Evolutionary conservation across 2,888 invertebrate genomes (phyloP).

Genomic region (Cheilosia pagana): DNA sequence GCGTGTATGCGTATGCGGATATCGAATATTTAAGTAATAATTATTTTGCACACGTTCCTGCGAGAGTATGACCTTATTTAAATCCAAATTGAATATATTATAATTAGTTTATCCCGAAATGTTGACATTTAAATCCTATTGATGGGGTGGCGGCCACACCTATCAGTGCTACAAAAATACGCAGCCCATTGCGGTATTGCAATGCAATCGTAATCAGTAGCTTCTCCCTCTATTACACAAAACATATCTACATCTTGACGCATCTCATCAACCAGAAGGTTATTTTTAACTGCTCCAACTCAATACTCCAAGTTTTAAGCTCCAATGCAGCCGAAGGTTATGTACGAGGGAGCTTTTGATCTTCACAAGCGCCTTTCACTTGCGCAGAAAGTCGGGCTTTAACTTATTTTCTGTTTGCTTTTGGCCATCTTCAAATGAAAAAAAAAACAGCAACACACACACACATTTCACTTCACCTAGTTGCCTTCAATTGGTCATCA

Average conservation of each 20-base stretch:
- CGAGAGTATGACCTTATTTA: slow-evolving; percentile 22
- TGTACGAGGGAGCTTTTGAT: slow-evolving; percentile 47
- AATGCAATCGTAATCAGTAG: slow-evolving; percentile 7
- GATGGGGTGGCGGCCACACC: slow-evolving; percentile 42
- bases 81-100: slow-evolving; percentile 5
- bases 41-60: slow-evolving; percentile 20
- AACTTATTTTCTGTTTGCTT: slow-evolving; percentile 6
- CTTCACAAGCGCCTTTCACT: slow-evolving; percentile 34
- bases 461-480: slow-evolving; percentile 49
- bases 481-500: slow-evolving; percentile 10
- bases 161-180: slow-evolving; percentile 13
- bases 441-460: neutral
- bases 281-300: neutral
- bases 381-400: slow-evolving; percentile 20
- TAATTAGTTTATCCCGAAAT: slow-evolving; percentile 39
- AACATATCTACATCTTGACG: neutral
- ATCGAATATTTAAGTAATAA: slow-evolving; percentile 42
- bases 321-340: slow-evolving; percentile 51
- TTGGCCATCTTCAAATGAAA: neutral
- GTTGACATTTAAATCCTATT: slow-evolving; percentile 26
- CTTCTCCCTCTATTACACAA: slow-evolving; percentile 10
- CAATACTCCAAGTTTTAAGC: slow-evolving; percentile 2
- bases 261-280: neutral
- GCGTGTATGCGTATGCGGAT: slow-evolving; percentile 20
- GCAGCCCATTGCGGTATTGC: neutral